Conservation (phyloP, 2,113 vertebrate species). For the Perca flavescens region DNA sequence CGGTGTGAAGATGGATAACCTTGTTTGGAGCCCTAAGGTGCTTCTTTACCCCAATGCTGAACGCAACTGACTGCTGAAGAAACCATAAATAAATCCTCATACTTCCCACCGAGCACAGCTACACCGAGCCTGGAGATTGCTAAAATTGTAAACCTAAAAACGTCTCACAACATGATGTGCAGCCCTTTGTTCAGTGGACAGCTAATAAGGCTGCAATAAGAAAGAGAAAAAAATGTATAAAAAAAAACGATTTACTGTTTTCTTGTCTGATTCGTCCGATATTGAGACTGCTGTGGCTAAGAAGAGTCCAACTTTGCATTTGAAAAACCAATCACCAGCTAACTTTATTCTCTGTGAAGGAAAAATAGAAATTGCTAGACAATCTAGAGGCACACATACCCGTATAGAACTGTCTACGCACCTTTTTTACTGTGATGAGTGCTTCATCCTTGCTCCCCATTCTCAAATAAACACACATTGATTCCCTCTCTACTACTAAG, state of each 20-base stretch:
- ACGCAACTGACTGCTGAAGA: background rate
- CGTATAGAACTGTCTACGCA: no score
- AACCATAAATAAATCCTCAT: conserved; percentile 7
- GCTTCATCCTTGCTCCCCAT: background rate
- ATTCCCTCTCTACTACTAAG: background rate
- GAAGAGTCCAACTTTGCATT: background rate
- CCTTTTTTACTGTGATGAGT: no score
- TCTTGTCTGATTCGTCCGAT: background rate
- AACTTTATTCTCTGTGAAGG: background rate
- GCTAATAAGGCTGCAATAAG: background rate
- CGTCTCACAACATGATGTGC: background rate
- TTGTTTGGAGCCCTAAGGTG: background rate
- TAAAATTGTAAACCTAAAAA: background rate
- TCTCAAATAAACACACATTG: background rate
- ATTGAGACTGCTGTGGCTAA: background rate
- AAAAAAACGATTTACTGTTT: background rate
- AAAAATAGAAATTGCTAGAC: background rate
- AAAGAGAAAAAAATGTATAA: no score
- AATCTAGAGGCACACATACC: background rate
- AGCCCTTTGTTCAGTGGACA: background rate
- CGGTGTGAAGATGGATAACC: conserved; percentile 24
- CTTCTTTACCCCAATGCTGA: background rate
- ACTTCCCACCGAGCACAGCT: background rate
- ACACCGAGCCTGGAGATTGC: background rate
- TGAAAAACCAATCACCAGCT: background rate